These are phyloP conservation scores for Agonopterix arenella DNA, from an alignment of 2,888 invertebrate genomes.

Conservation along the genomic window DNA sequence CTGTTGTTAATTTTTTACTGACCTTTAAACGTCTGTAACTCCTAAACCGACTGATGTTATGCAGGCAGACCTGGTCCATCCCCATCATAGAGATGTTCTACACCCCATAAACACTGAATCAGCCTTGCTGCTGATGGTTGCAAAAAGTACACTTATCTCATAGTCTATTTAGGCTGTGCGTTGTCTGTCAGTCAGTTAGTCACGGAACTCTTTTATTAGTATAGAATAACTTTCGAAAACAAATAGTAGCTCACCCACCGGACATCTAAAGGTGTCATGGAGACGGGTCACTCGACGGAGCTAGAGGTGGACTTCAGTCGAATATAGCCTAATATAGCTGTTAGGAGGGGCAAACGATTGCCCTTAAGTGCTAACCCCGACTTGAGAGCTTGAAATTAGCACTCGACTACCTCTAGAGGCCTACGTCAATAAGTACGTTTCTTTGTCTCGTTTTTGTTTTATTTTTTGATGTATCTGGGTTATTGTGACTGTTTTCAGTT, in stretches of 20 bases:
- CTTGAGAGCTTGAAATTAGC: constrained; percentile 51
- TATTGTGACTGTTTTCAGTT: too few relatives aligned
- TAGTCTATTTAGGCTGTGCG: too few relatives aligned
- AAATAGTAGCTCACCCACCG: constrained; percentile 32
- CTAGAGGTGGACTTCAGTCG: constrained; percentile 33
- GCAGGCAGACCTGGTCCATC: too few relatives aligned
- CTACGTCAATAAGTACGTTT: constrained; percentile 16
- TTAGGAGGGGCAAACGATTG: constrained; percentile 39
- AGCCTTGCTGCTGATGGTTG: too few relatives aligned
- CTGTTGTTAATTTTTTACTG: too few relatives aligned
- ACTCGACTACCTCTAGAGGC: constrained; percentile 32
- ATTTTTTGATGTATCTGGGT: not conserved
- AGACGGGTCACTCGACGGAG: constrained; percentile 44
- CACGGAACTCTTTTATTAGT: too few relatives aligned
- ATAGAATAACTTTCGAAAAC: constrained; percentile 4
- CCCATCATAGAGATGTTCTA: too few relatives aligned
- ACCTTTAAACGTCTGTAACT: too few relatives aligned
- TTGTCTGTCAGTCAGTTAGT: too few relatives aligned
- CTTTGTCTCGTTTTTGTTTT: not conserved
- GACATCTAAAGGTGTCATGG: constrained; percentile 66
- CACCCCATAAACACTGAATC: too few relatives aligned
- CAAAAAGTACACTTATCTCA: too few relatives aligned
- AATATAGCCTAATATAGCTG: constrained; percentile 49
- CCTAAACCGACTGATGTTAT: too few relatives aligned
- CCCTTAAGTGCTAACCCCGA: constrained; percentile 50